Conservation (phyloP, 2,888 invertebrate genomes). For the Chloroclysta siterata region DNA sequence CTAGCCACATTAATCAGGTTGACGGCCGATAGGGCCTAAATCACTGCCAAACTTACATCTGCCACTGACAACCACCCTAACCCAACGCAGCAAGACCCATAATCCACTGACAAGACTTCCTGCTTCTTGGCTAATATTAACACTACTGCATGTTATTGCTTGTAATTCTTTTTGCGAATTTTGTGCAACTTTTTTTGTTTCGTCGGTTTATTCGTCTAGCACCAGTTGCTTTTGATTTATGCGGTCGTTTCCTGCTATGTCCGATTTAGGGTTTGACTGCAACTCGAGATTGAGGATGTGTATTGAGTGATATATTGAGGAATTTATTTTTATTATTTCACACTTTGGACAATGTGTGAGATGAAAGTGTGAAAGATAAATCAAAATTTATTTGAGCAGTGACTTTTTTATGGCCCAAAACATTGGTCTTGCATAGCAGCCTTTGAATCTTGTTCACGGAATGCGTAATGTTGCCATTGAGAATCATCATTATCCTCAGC, state of each 20-base stretch:
- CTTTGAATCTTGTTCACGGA: neutral
- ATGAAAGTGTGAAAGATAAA: conserved; percentile 32
- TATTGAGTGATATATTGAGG: conserved; percentile 62
- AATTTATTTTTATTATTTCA: conserved; percentile 60
- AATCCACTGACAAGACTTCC: conserved; percentile 41
- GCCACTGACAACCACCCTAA: conserved; percentile 59
- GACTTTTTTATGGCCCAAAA: conserved; percentile 23
- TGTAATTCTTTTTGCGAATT: conserved; percentile 83
- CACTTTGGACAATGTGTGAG: conserved; percentile 38
- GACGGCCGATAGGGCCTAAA: conserved; percentile 85
- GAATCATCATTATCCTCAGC: neutral
- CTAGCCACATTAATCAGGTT: conserved; percentile 84
- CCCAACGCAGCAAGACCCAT: conserved; percentile 49
- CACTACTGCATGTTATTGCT: conserved; percentile 83
- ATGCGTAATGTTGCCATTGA: neutral
- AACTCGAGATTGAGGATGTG: conserved; percentile 67
- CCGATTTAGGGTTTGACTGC: conserved; percentile 70
- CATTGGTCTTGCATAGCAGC: conserved; percentile 8
- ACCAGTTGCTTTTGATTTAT: conserved; percentile 69
- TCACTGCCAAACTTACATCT: conserved; percentile 70
- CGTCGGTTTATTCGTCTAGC: conserved; percentile 76
- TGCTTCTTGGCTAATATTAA: conserved; percentile 61
- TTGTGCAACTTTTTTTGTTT: conserved; percentile 67
- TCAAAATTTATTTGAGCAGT: conserved; percentile 25
- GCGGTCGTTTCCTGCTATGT: conserved; percentile 69